Evolutionary conservation across 2,888 invertebrate species (phyloP).

Genomic region (Brenthis daphne): DNA sequence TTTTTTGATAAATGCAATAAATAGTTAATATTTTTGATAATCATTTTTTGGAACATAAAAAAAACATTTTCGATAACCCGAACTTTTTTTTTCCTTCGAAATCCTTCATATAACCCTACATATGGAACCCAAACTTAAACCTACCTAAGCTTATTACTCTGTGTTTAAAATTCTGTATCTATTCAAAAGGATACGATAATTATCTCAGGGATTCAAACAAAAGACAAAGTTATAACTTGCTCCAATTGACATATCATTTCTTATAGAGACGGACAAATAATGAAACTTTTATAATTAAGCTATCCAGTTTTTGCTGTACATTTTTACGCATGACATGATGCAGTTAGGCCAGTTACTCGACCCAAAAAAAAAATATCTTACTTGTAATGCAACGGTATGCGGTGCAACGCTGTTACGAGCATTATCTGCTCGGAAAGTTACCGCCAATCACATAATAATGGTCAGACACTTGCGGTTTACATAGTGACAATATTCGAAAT

Average conservation of each 20-base stretch:
- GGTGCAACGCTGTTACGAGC: constrained; percentile 26
- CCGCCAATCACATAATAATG: constrained; percentile 33
- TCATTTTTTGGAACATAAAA: too few species aligned
- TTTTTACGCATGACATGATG: constrained; percentile 28
- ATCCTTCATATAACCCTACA: too few species aligned
- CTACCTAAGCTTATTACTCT: too few species aligned
- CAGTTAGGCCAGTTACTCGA: constrained; percentile 30
- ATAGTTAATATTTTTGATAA: too few species aligned
- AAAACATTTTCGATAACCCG: too few species aligned
- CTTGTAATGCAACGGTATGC: constrained; percentile 30
- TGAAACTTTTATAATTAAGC: constrained; percentile 13
- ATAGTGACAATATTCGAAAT: constrained; percentile 17
- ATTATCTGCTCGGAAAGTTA: constrained; percentile 27
- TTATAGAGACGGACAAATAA: not conserved
- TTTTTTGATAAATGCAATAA: too few species aligned
- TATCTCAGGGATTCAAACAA: not conserved
- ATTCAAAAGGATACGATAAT: not conserved
- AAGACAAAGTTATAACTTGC: not conserved
- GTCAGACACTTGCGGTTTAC: constrained; percentile 32
- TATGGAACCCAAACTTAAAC: too few species aligned
- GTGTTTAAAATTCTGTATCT: too few species aligned
- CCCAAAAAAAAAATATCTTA: constrained; percentile 25
- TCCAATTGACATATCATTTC: not conserved
- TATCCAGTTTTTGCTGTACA: constrained; percentile 27
- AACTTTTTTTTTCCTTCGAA: too few species aligned